phyloP scores from a whole-genome alignment of 2,888 invertebrate species.

The Trimorus sp. region DNA sequence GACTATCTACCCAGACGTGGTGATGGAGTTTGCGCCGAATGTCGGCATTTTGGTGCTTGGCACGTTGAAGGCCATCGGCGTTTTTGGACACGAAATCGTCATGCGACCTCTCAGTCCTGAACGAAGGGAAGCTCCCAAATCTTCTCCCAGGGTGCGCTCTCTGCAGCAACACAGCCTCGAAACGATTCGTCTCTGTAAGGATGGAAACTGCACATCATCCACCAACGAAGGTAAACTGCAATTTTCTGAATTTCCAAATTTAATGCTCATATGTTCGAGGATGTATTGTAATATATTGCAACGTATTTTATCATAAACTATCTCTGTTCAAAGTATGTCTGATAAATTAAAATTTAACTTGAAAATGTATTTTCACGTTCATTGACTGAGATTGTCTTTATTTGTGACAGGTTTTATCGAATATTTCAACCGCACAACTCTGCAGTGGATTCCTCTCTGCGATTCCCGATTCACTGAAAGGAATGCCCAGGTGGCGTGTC shows the following conservation, averaged over 20 bases:
- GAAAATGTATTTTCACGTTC: too few relatives aligned
- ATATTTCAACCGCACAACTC: constrained; percentile 96
- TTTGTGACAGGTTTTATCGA: constrained; percentile 98
- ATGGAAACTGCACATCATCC: constrained; percentile 85
- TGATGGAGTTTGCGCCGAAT: constrained; percentile 96
- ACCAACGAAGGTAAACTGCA: constrained; percentile 83
- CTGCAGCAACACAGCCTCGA: constrained; percentile 76
- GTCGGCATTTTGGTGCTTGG: constrained; percentile 98
- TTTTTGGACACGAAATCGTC: constrained; percentile 87
- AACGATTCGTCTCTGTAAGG: constrained; percentile 90
- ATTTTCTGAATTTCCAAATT: too few relatives aligned
- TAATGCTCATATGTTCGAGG: too few relatives aligned
- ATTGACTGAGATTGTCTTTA: too few relatives aligned
- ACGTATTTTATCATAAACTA: too few relatives aligned
- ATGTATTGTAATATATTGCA: too few relatives aligned
- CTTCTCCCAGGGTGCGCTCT: constrained; percentile 57
- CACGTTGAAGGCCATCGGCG: constrained; percentile 91
- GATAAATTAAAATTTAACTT: too few relatives aligned
- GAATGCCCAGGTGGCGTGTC: constrained; percentile 98
- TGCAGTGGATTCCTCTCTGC: constrained; percentile 98
- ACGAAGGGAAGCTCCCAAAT: constrained; percentile 75
- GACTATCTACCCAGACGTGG: constrained; percentile 93
- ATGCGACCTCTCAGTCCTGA: constrained; percentile 85
- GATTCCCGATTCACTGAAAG: constrained; percentile 97
- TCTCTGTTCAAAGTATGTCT: too few relatives aligned